A percentile compares a stretch with the other conserved stretches of the same genome.
These are phyloP conservation scores for Drosophila ironensis DNA, from an alignment of 1,140 invertebrate genomes.

Conservation along the genomic window DNA sequence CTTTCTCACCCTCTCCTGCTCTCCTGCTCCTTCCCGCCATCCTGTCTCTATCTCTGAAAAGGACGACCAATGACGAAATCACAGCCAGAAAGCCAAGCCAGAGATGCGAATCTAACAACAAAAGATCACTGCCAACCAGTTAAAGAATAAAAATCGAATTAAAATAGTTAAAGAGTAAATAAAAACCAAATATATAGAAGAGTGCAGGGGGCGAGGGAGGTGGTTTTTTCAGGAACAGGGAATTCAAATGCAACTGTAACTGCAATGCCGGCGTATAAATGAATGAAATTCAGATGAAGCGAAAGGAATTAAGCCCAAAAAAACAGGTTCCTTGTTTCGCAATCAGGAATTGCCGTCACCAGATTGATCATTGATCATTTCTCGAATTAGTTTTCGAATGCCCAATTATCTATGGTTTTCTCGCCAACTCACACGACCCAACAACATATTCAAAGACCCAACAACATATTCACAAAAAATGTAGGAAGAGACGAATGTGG, in stretches of 20 bases:
- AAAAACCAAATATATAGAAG: constrained; percentile 1
- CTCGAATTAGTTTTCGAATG: background rate
- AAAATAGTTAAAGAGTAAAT: constrained; percentile 20
- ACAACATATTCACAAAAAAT: constrained; percentile 50
- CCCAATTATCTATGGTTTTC: background rate
- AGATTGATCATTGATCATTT: background rate
- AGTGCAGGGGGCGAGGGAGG: background rate
- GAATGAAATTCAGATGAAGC: background rate
- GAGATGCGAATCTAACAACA: constrained; percentile 53
- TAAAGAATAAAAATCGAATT: constrained; percentile 2
- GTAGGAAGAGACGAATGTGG: background rate
- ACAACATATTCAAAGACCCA: constrained; percentile 68
- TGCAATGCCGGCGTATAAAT: constrained; percentile 3
- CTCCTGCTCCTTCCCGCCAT: background rate
- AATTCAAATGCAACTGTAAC: background rate
- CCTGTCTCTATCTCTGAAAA: constrained; percentile 4
- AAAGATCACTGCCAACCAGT: constrained; percentile 41
- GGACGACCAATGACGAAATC: constrained; percentile 39
- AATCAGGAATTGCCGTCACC: constrained; percentile 43
- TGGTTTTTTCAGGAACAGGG: background rate
- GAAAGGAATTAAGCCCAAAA: constrained; percentile 17
- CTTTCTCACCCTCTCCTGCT: background rate
- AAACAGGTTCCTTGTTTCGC: constrained; percentile 24
- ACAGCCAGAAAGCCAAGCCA: constrained; percentile 62
- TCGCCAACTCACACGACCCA: constrained; percentile 11